Percentiles rank a stretch among this genome's conserved stretches.
These are phyloP conservation scores for Tamias sibiricus DNA, from an alignment of 2,113 vertebrate species.

Conservation along the genomic window DNA sequence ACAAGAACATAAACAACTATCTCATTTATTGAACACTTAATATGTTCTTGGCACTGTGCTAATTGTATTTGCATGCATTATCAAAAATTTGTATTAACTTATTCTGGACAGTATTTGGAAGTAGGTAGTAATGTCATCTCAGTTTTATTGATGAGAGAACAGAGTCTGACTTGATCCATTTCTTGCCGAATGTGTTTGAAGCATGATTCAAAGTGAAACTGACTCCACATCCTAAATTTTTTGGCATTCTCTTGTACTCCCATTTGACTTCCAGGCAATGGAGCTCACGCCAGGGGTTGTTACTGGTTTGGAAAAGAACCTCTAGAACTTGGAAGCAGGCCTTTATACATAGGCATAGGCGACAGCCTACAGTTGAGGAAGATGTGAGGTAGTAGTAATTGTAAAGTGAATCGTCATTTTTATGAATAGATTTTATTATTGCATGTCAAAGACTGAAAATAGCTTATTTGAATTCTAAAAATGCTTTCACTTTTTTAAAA, in stretches of 20 bases:
- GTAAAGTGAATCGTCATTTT: conserved; percentile 48
- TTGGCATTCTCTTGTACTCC: background rate
- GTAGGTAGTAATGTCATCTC: background rate
- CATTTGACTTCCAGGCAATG: background rate
- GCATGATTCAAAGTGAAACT: background rate
- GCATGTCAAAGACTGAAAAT: conserved; percentile 61
- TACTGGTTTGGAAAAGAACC: background rate
- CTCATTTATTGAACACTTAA: background rate
- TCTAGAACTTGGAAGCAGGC: background rate
- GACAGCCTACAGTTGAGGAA: background rate
- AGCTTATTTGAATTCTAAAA: conserved; percentile 73
- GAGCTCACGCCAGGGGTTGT: background rate
- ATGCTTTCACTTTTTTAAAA: background rate
- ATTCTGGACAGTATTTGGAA: background rate
- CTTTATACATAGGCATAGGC: background rate
- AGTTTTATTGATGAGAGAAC: background rate
- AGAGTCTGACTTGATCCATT: background rate
- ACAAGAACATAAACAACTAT: background rate
- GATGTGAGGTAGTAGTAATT: conserved; percentile 11
- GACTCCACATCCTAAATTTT: background rate
- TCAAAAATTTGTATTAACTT: conserved; percentile 7
- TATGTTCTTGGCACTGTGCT: background rate
- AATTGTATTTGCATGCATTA: background rate
- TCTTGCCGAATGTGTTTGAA: background rate
- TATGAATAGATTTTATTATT: conserved; percentile 57